Conservation (phyloP, 2,888 invertebrate genomes). For the Coleophora deauratella region DNA sequence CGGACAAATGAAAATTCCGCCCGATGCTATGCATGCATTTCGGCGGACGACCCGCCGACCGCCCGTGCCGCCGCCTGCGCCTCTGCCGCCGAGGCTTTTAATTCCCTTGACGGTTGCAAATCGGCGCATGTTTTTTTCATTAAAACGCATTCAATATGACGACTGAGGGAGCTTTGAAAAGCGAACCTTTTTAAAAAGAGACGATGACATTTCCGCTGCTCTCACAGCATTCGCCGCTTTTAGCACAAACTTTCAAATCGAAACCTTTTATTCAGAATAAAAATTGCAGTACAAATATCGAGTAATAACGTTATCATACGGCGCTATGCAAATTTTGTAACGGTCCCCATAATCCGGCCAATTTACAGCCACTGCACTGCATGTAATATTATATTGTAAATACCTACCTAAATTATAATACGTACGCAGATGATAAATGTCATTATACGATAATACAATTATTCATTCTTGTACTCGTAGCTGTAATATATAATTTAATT, state of each 20-base stretch:
- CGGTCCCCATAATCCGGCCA: slow-evolving; percentile 7
- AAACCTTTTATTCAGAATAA: slow-evolving; percentile 25
- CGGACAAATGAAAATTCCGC: slow-evolving; percentile 64
- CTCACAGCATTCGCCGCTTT: slow-evolving; percentile 41
- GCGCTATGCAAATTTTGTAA: slow-evolving; percentile 16
- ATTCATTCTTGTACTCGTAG: no score
- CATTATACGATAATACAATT: no score
- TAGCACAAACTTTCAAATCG: slow-evolving; percentile 41
- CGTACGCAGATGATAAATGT: no score
- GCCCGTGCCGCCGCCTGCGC: slow-evolving; percentile 31
- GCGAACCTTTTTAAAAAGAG: slow-evolving; percentile 69
- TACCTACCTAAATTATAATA: no score
- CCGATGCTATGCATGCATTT: slow-evolving; percentile 37
- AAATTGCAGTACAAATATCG: slow-evolving; percentile 16
- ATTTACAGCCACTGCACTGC: slow-evolving; percentile 2
- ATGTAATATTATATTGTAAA: no score
- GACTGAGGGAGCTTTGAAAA: slow-evolving; percentile 68
- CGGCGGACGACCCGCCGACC: slow-evolving; percentile 25
- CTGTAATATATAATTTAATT: no score
- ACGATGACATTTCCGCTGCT: slow-evolving; percentile 60
- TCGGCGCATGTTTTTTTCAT: slow-evolving; percentile 74
- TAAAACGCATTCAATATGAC: slow-evolving; percentile 74
- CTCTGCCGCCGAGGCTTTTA: slow-evolving; percentile 42
- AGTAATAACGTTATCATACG: slow-evolving; percentile 17
- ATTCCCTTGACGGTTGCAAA: slow-evolving; percentile 72